Conservation (phyloP, 2,113 vertebrate species). For the Arizona elegans region DNA sequence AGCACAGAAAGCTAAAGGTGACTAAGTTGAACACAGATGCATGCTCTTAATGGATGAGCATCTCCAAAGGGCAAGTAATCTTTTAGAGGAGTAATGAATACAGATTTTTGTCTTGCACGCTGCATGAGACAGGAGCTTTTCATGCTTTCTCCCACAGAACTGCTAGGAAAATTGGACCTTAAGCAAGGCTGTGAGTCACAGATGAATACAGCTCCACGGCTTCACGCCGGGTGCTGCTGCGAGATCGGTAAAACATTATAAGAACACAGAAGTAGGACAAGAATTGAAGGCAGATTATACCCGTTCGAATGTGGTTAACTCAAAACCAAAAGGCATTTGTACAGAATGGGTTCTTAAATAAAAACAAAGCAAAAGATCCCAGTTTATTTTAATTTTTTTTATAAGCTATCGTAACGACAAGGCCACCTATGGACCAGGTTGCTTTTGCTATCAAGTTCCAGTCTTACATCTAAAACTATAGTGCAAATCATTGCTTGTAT, state of each 20-base stretch:
- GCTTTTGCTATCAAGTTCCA: neutral
- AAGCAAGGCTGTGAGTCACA: conserved; percentile 69
- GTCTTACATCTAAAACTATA: neutral
- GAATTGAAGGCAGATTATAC: conserved; percentile 60
- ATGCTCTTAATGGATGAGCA: conserved; percentile 58
- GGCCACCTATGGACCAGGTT: conserved; percentile 33
- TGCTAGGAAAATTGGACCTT: conserved; percentile 70
- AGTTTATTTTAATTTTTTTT: neutral
- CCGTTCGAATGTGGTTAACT: conserved; percentile 67
- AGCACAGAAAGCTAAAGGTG: conserved; percentile 50
- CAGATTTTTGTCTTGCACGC: conserved; percentile 65
- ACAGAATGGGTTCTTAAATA: conserved; percentile 42
- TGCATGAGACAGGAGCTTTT: conserved; percentile 69
- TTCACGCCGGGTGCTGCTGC: conserved; percentile 60
- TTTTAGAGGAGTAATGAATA: conserved; percentile 69
- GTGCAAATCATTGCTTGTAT: neutral
- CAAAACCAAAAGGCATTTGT: conserved; percentile 59
- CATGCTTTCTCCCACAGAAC: conserved; percentile 61
- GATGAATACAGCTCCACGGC: conserved; percentile 66
- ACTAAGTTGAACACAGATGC: conserved; percentile 48
- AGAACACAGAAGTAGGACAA: conserved; percentile 61
- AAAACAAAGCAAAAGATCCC: conserved; percentile 15
- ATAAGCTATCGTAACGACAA: neutral
- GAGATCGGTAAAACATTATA: conserved; percentile 68
- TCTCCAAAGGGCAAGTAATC: conserved; percentile 65